A percentile compares a stretch with the other conserved stretches of the same genome.
phyloP scores from a whole-genome alignment of 2,888 invertebrate genomes.

The Volucella zonaria region DNA sequence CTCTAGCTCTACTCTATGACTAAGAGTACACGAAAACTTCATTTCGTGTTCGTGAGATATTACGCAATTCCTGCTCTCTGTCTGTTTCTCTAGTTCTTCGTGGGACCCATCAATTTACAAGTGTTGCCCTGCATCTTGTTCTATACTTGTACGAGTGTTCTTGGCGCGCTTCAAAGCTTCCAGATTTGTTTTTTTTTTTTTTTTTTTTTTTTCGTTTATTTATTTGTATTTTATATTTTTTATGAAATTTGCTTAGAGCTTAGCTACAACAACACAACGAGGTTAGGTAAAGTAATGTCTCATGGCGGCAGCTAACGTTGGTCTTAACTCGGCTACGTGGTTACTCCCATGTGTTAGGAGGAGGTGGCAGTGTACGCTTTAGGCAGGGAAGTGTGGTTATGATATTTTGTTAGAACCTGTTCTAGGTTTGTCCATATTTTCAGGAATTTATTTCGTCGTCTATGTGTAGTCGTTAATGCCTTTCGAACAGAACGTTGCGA shows the following conservation, averaged over 20 bases:
- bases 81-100: constrained; percentile 60
- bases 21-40: constrained; percentile 5
- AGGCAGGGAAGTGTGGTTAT: constrained; percentile 67
- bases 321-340: constrained; percentile 30
- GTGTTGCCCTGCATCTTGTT: constrained; percentile 60
- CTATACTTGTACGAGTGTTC: constrained; percentile 34
- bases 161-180: constrained; percentile 59
- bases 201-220: no score
- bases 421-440: constrained; percentile 59
- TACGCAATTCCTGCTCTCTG: constrained; percentile 57
- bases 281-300: constrained; percentile 57
- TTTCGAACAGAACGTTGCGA: no score
- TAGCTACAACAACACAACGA: constrained; percentile 42
- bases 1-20: background rate
- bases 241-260: constrained; percentile 39
- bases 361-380: constrained; percentile 56
- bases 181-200: constrained; percentile 16
- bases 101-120: constrained; percentile 63
- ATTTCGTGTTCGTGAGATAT: constrained; percentile 42
- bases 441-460: constrained; percentile 11
- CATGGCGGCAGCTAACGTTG: constrained; percentile 51
- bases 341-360: constrained; percentile 34
- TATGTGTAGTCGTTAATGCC: no score
- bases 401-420: constrained; percentile 69
- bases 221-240: constrained; percentile 9